Conservation (phyloP, 2,797 vertebrate genomes). For the Enteromius afrohamiltoni region DNA sequence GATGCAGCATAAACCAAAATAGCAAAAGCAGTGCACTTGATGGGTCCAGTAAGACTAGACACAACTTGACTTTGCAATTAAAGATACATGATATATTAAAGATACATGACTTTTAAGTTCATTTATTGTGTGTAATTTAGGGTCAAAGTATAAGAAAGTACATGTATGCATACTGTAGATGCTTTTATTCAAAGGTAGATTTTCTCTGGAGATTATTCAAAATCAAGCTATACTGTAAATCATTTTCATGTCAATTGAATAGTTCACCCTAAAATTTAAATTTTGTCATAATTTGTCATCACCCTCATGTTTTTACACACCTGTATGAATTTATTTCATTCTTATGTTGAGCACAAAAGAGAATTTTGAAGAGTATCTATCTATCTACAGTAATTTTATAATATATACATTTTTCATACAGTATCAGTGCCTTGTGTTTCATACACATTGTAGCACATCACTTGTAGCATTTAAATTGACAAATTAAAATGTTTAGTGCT, state of each 20-base stretch:
- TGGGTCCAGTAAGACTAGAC: neutral
- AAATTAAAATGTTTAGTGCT: neutral
- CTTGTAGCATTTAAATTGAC: neutral
- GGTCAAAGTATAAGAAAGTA: neutral
- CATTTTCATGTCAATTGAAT: neutral
- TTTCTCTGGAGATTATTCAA: neutral
- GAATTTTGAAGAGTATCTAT: too few relatives aligned
- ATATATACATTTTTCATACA: too few relatives aligned
- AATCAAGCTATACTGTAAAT: neutral
- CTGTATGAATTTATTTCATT: too few relatives aligned
- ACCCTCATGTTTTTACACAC: too few relatives aligned
- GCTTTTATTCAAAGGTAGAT: neutral
- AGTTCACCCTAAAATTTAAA: too few relatives aligned
- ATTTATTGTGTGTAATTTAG: neutral
- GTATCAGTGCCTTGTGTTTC: too few relatives aligned
- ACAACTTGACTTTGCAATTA: neutral
- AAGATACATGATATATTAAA: neutral
- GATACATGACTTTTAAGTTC: neutral
- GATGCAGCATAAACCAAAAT: slow-evolving; percentile 6
- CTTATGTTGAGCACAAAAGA: too few relatives aligned
- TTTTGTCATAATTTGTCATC: too few relatives aligned
- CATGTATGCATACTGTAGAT: neutral
- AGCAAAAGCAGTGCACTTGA: neutral
- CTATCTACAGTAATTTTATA: too few relatives aligned
- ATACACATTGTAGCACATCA: neutral